Base-by-base conservation (phyloP, 2,888 invertebrate species). In the Dasysyrphus albostriatus region DNA sequence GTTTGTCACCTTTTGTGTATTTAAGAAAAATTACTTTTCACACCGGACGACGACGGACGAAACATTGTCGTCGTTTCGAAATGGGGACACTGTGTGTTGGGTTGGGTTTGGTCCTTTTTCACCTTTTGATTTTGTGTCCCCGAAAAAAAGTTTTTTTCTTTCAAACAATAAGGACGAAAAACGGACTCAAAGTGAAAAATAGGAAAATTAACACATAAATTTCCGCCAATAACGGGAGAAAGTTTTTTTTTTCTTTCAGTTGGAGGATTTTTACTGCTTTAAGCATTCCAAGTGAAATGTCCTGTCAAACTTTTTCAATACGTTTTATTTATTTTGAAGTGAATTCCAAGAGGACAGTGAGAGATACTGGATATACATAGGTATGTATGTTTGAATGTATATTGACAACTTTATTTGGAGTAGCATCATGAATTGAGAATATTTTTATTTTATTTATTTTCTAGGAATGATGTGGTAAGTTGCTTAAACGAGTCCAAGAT, bases 171-270 rank as follows among this genome's bases (percentile, higher is more conserved):
- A 73, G 82, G 88, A 88, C 83, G 88, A 89, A 75, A 75, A 89
- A 88, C 82, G 77, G 80, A 80, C 77, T 73, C 65, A 80, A 76
- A 69, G 72, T 82, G 67, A 67, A 85, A 80, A 88, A 69, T 79
- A 79, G 79, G 85, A 89, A 88, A 92, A 92, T 92, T 92, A 92
- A 92, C 91, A 92, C 92, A 92, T 92, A 92, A 92, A 92, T 92
- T 91, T 91, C 88, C 80, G 67, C 80, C 83, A 88, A 78, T 81
- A 81, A 81, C 65, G 74, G 51, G 51, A 69, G 54, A 83, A 78
- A 78, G 67, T 58, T 88, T 72, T 75, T 76, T 83, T 78, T 44
- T 39, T 56, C 39, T 73, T 29, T 74, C 59, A 78, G 77, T 85
- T 79, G 88, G 51, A 84, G 72, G 83, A 61, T 37, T 73, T 88